Evolutionary conservation across 1,140 invertebrate species (phyloP), one percentile per base, ranked within the genome.

Genomic region (Drosophila tristis): DNA sequence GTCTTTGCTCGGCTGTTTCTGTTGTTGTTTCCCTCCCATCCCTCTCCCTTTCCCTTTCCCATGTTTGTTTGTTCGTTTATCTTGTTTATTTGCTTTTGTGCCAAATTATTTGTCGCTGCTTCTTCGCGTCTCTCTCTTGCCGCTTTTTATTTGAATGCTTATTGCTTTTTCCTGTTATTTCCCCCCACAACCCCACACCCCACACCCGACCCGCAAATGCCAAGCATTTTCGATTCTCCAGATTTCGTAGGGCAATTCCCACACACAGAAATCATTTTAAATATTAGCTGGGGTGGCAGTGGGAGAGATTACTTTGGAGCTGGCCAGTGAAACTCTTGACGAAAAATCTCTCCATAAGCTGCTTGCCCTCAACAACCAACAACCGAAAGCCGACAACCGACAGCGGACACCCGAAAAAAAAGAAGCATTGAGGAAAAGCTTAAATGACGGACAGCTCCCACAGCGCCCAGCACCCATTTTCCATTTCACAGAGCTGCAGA

Each of bases 31-130:
- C 57, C 7, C 9, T 31, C 8, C 8, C 8, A 39, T 65, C 54
- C 23, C 56, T 48, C 47, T 61, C 54, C 42, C 29, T 45, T 48
- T 61, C 48, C 31, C 45, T 31, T 54, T 45, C 29, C 11, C 35
- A 39, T 58, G 57, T 62, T 56, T 76, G 43, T 62, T 63, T 64
- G 67, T 78, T 80, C 67, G 67, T 56, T 61, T 73, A 61, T 74
- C 74, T 67, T 78, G 68, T 80, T 80, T 80, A 81, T 73, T 77
- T 80, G 67, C 70, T 54, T 79, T 78, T 79, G 75, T 79, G 75
- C 68, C 76, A 78, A 79, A 79, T 79, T 79, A 78, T 79, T 79
- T 79, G 77, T 79, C 70, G 68, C 55, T 57, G 77, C 77, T 60
- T 62, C 50, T 72, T 60, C 44, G 53, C 31, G 8, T 35, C 31